These are phyloP conservation scores for Heterodera filipjevi DNA, from an alignment of 2,888 invertebrate species.

Conservation along the genomic window DNA sequence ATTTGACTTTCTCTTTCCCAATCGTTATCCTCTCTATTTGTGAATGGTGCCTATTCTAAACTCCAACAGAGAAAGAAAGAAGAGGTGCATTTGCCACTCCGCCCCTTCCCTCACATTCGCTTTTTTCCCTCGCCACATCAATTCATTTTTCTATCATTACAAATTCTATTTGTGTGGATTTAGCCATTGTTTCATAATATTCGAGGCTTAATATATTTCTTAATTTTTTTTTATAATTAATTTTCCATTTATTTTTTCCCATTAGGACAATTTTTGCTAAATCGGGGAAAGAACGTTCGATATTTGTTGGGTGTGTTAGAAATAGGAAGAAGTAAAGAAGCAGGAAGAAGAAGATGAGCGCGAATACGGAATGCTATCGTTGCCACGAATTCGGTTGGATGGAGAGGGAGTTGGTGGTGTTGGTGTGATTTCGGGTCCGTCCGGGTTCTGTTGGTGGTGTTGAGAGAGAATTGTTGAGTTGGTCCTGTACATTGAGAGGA, in stretches of 20 bases:
- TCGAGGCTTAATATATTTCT: too few species aligned
- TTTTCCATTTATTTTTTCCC: neutral
- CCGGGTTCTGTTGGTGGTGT: conserved; percentile 6
- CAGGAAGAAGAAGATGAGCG: conserved; percentile 29
- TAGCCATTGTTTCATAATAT: neutral
- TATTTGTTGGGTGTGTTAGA: neutral
- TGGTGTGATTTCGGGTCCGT: conserved; percentile 10
- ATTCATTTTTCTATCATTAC: neutral
- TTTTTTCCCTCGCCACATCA: neutral
- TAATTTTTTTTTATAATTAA: neutral
- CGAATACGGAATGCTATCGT: conserved; percentile 51
- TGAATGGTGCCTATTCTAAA: neutral
- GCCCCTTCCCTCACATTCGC: neutral
- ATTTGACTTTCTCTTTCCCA: neutral
- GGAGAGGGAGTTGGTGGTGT: conserved; percentile 13
- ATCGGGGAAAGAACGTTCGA: conserved; percentile 1
- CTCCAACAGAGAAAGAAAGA: neutral
- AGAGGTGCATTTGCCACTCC: neutral
- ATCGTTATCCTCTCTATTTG: neutral
- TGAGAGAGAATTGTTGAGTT: neutral
- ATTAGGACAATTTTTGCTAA: conserved; percentile 2
- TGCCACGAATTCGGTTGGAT: conserved; percentile 55
- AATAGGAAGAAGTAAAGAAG: neutral
- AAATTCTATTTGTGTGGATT: neutral
- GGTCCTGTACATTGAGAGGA: conserved; percentile 12